Base-by-base conservation (phyloP, 1,140 invertebrate species). In the Scaptomyza hsui region DNA sequence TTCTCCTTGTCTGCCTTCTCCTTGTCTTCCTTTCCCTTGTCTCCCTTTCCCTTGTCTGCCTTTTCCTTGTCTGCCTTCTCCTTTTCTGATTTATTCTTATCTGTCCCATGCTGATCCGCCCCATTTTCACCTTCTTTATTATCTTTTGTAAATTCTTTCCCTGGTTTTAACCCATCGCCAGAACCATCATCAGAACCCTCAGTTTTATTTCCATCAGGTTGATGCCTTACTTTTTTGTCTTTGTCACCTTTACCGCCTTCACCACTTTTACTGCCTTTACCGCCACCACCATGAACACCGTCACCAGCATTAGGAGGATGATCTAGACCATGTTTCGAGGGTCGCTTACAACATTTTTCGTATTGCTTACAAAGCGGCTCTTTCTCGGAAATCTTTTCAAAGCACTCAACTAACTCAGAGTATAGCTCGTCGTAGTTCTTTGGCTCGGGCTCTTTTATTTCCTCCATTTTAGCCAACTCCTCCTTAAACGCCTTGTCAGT, bases 351-450 rank as follows among this genome's bases (percentile, higher is more conserved):
- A 19, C 75, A 83, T 26, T 48, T 64, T 5, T 59, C 51, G 2
- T 52, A 72, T 0, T 19, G 4, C 6, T 47, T 15, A 26, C 79
- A 71, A 4, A 60, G 0, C 5, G 21, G 16, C 13, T 56, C 12
- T 3, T 41, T 1, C 0, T 41, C 12, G 1, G 4, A 44, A 12
- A 56, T 2, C 6, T 44, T 45, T 5, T 64, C 55, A 19, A 86
- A 86, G 26, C 81, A 88, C 6, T 12, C 16, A 0, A 62, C 7
- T 4, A 86, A 39, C 0, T 75, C 37, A 5, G 52, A 19, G 48
- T 77, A 86, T 1, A 86, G 55, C 47, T 86, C 82, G 0, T 86
- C 81, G 32, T 86, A 86, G 49, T 88, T 71, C 15, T 18, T 45
- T 3, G 81, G 81, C 44, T 85, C 81, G 4, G 55, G 41, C 3